Percentiles rank a stretch among this genome's conserved stretches.
phyloP scores from a whole-genome alignment of 2,113 vertebrate species.

The Saguinus imperator region DNA sequence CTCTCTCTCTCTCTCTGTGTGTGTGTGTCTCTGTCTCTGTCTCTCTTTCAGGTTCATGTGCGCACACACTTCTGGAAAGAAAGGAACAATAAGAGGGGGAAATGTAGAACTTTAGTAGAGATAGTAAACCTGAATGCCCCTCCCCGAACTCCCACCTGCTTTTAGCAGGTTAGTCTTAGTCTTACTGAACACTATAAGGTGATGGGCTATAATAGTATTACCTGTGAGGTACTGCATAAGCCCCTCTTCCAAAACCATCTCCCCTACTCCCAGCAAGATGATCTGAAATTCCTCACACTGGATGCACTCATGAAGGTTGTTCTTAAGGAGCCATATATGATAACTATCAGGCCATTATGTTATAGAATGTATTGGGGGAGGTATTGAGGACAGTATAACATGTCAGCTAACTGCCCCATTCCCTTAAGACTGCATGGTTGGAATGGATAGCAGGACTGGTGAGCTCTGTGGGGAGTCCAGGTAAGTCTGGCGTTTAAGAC shows the following conservation, averaged over 20 bases:
- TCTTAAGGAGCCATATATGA: background rate
- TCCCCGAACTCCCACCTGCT: background rate
- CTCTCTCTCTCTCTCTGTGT: no score
- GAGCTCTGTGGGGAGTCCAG: background rate
- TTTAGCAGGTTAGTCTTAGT: background rate
- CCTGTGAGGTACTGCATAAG: background rate
- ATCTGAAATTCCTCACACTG: constrained; percentile 15
- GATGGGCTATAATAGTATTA: background rate
- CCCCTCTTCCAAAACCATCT: background rate
- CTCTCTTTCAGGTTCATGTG: no score
- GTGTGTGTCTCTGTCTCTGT: no score
- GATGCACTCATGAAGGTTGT: background rate
- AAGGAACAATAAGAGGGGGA: background rate
- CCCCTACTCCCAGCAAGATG: background rate
- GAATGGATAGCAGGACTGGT: background rate
- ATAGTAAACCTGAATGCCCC: background rate
- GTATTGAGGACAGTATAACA: background rate
- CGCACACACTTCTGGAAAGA: background rate
- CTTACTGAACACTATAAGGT: background rate
- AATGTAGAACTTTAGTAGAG: background rate
- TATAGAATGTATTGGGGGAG: background rate
- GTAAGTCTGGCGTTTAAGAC: constrained; percentile 11
- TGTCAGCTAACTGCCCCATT: background rate
- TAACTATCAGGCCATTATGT: background rate
- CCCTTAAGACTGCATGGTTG: background rate